Percentiles rank a stretch among this genome's conserved stretches.
Conservation (phyloP, 2,888 invertebrate species). For the Seira sanloemensis region DNA sequence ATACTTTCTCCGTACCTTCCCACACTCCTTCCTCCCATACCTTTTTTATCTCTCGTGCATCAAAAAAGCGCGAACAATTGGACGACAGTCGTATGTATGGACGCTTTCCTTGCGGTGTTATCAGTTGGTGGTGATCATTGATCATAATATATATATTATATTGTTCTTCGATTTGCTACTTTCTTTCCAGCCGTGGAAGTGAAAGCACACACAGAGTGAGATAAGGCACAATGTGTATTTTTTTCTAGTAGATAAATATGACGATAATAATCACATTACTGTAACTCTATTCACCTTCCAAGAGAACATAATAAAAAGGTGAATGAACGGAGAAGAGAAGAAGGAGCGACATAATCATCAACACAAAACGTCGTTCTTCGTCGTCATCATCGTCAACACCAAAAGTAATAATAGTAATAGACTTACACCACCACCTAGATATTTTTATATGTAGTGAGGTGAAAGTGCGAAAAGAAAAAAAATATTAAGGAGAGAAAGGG, state of each 20-base stretch:
- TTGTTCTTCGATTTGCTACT: background rate
- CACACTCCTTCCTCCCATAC: background rate
- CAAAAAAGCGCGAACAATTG: background rate
- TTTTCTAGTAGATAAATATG: background rate
- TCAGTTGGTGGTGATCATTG: background rate
- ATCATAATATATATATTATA: too few relatives aligned
- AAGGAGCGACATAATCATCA: background rate
- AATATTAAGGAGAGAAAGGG: background rate
- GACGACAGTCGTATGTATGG: background rate
- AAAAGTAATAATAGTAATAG: constrained; percentile 2
- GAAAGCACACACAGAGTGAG: too few relatives aligned
- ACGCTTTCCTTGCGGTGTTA: background rate
- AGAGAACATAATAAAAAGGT: background rate
- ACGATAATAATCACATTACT: background rate
- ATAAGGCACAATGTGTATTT: background rate
- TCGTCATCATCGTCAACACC: background rate
- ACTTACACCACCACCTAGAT: background rate
- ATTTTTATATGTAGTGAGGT: background rate
- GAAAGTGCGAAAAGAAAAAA: background rate
- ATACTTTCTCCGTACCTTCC: too few relatives aligned
- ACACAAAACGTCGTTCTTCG: background rate
- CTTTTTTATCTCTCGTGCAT: background rate
- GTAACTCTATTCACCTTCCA: background rate
- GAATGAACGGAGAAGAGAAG: background rate
- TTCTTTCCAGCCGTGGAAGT: too few relatives aligned